phyloP scores from a whole-genome alignment of 2,888 invertebrate genomes.

The Macrophya alboannulata region DNA sequence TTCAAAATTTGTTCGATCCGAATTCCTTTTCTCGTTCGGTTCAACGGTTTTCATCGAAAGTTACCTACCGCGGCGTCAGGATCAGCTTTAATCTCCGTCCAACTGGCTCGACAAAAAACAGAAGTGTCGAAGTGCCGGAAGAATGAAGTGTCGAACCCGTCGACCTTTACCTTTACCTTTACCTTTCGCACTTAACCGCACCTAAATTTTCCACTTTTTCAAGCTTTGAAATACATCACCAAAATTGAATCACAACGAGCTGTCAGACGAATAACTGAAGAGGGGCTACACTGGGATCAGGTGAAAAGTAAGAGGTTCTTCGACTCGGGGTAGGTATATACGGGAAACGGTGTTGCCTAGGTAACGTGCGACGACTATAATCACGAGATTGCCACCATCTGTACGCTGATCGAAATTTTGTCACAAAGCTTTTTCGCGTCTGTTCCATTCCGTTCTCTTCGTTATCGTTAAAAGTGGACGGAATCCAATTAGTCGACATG shows the following conservation, averaged over 20 bases:
- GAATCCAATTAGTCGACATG: not conserved
- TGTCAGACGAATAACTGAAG: slow-evolving; percentile 34
- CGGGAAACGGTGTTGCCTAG: not conserved
- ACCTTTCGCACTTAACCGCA: slow-evolving; percentile 14
- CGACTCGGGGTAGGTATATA: not conserved
- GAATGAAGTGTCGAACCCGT: not conserved
- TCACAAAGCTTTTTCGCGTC: not conserved
- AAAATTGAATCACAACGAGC: slow-evolving; percentile 36
- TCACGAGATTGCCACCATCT: slow-evolving; percentile 8
- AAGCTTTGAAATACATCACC: slow-evolving; percentile 40
- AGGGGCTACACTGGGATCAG: slow-evolving; percentile 23
- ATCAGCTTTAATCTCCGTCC: slow-evolving; percentile 35
- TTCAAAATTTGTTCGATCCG: too few relatives aligned
- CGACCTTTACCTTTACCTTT: not conserved
- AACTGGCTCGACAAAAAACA: not conserved
- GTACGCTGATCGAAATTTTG: slow-evolving; percentile 7
- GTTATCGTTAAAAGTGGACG: not conserved
- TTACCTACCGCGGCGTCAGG: not conserved
- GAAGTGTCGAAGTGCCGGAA: slow-evolving; percentile 15
- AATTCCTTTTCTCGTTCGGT: not conserved
- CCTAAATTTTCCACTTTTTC: slow-evolving; percentile 17
- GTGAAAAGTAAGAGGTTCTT: slow-evolving; percentile 25
- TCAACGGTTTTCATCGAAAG: not conserved
- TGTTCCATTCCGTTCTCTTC: not conserved
- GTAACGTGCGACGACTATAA: slow-evolving; percentile 10